A percentile compares a stretch with the other conserved stretches of the same genome.
Conservation (phyloP, 2,113 vertebrate species). For the Burhinus bistriatus region DNA sequence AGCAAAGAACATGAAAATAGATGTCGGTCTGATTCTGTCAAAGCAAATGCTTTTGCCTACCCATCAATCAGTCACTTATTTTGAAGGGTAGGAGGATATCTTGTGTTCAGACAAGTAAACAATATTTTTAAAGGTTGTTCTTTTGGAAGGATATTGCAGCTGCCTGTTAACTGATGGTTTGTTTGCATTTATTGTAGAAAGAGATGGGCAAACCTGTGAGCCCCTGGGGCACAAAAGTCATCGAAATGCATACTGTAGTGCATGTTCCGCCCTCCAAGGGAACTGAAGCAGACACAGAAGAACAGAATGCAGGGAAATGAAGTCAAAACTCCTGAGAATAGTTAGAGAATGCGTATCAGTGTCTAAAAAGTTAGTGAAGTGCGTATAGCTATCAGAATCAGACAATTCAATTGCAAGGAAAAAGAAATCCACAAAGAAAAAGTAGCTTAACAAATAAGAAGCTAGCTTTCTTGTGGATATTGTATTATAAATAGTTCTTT, state of each 20-base stretch:
- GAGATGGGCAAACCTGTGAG: neutral
- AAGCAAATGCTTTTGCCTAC: constrained; percentile 36
- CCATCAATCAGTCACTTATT: constrained; percentile 31
- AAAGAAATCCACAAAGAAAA: neutral
- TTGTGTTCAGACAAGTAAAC: constrained; percentile 38
- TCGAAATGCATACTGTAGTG: neutral
- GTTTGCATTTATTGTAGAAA: constrained; percentile 11
- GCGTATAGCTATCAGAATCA: neutral
- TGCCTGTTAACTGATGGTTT: constrained; percentile 12
- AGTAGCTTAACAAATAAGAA: neutral
- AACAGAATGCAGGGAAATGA: neutral
- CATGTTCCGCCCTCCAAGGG: neutral
- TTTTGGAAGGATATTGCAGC: neutral
- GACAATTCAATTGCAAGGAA: neutral
- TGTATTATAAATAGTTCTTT: neutral
- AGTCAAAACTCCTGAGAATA: neutral
- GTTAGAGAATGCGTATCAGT: neutral
- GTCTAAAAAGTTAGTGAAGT: neutral
- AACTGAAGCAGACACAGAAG: neutral
- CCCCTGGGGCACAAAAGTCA: neutral
- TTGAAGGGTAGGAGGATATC: constrained; percentile 18
- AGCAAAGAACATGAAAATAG: constrained; percentile 45
- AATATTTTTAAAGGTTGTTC: neutral
- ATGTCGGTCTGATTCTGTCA: constrained; percentile 36
- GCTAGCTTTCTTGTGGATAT: neutral